Conservation (phyloP, 2,888 invertebrate species). For the Cordilura impudica region DNA sequence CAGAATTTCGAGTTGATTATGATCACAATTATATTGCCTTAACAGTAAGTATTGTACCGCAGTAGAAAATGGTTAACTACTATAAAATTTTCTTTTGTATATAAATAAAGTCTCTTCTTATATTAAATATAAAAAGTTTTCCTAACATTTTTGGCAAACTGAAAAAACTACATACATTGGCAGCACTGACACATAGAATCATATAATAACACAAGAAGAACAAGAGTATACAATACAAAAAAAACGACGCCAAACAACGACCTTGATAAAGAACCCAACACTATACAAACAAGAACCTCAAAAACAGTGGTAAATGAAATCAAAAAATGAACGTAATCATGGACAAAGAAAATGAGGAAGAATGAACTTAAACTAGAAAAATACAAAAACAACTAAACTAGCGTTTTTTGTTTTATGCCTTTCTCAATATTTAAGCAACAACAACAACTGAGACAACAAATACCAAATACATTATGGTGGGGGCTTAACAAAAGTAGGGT, state of each 20-base stretch:
- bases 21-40: too few relatives aligned
- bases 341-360: constrained; percentile 32
- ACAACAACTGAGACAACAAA: background rate
- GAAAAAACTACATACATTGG: background rate
- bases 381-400: constrained; percentile 11
- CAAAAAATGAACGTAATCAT: constrained; percentile 41
- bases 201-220: constrained; percentile 33
- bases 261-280: constrained; percentile 72
- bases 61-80: too few relatives aligned
- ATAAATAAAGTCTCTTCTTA: too few relatives aligned
- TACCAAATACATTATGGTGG: background rate
- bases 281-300: constrained; percentile 30
- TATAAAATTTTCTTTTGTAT: too few relatives aligned
- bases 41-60: too few relatives aligned
- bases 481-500: constrained; percentile 43
- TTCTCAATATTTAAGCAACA: constrained; percentile 1
- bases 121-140: too few relatives aligned
- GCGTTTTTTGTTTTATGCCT: constrained; percentile 9
- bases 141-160: too few relatives aligned
- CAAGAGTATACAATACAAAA: background rate
- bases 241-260: constrained; percentile 72
- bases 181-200: constrained; percentile 18
- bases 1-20: too few relatives aligned
- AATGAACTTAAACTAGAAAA: constrained; percentile 23
- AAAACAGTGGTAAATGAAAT: constrained; percentile 2